Evolutionary conservation across 1,140 invertebrate genomes (phyloP).

Genomic region (Nephotettix cincticeps): DNA sequence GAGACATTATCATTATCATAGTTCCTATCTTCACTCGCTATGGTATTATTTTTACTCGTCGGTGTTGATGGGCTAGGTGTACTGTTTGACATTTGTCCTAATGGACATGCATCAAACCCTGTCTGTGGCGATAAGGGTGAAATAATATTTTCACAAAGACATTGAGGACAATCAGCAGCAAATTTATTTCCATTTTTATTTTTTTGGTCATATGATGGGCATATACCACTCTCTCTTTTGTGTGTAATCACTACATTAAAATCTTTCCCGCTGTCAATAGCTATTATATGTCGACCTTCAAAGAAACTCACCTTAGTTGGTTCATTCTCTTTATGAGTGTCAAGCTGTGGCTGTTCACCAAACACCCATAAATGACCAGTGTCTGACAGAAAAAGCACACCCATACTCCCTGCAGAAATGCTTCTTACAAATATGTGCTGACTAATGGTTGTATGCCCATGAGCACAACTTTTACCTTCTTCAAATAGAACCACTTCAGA

Average conservation of each 20-base stretch:
- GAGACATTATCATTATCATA: slow-evolving; percentile 35
- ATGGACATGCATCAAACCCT: slow-evolving; percentile 52
- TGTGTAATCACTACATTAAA: slow-evolving; percentile 67
- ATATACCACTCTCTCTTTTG: slow-evolving; percentile 50
- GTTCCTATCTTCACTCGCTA: slow-evolving; percentile 38
- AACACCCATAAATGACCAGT: slow-evolving; percentile 71
- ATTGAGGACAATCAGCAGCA: slow-evolving; percentile 61
- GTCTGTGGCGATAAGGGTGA: slow-evolving; percentile 47
- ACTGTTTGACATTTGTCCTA: slow-evolving; percentile 51
- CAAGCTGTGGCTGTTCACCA: slow-evolving; percentile 68
- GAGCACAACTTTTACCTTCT: slow-evolving; percentile 60
- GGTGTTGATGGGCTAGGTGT: slow-evolving; percentile 52
- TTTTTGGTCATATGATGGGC: slow-evolving; percentile 53
- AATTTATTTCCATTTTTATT: slow-evolving; percentile 59
- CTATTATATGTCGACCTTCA: slow-evolving; percentile 61
- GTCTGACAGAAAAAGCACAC: slow-evolving; percentile 63
- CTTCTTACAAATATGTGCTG: slow-evolving; percentile 60
- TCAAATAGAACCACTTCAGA: slow-evolving; percentile 63
- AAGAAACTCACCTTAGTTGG: slow-evolving; percentile 69
- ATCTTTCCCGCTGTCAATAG: slow-evolving; percentile 58
- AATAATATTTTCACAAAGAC: slow-evolving; percentile 46
- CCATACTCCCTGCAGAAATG: slow-evolving; percentile 41
- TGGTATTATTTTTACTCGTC: slow-evolving; percentile 48
- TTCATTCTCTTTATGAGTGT: slow-evolving; percentile 54
- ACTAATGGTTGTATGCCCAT: slow-evolving; percentile 61